These are phyloP conservation scores for Synanceia verrucosa DNA, from an alignment of 2,797 vertebrate genomes.

Conservation along the genomic window DNA sequence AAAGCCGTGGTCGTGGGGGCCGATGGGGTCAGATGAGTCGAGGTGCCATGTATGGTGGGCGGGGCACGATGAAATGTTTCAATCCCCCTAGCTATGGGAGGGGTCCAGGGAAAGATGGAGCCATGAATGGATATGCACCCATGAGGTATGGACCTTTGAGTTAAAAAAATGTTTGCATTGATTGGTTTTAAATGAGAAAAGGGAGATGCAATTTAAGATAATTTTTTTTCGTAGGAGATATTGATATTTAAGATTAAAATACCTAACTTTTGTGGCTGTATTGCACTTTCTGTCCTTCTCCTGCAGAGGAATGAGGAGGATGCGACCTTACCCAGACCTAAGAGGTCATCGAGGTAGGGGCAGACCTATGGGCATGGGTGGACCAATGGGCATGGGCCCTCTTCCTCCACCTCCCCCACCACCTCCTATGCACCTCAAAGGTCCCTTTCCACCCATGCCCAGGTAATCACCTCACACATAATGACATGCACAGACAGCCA, in stretches of 20 bases:
- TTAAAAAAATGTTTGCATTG: not conserved
- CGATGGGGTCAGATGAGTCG: constrained; percentile 43
- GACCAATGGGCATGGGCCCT: not conserved
- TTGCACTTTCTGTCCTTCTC: not conserved
- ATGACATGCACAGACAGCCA: not conserved
- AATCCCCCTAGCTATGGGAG: constrained; percentile 71
- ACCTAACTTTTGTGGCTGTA: not conserved
- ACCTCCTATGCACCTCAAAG: constrained; percentile 75
- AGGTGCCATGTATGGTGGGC: constrained; percentile 70
- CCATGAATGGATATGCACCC: constrained; percentile 76
- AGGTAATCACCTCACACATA: constrained; percentile 57
- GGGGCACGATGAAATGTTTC: constrained; percentile 77
- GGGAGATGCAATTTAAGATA: no score
- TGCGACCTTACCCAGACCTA: constrained; percentile 79
- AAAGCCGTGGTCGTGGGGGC: constrained; percentile 46
- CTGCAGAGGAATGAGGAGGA: constrained; percentile 81
- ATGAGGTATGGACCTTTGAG: constrained; percentile 69
- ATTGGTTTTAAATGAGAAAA: no score
- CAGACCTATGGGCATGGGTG: constrained; percentile 73
- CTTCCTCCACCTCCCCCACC: constrained; percentile 56
- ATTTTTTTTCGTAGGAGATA: not conserved
- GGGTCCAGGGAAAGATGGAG: constrained; percentile 66
- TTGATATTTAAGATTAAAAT: not conserved
- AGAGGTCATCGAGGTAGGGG: constrained; percentile 71
- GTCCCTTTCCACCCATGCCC: constrained; percentile 76